phyloP scores from a whole-genome alignment of 2,797 vertebrate species.

The Diplodus sargus region DNA sequence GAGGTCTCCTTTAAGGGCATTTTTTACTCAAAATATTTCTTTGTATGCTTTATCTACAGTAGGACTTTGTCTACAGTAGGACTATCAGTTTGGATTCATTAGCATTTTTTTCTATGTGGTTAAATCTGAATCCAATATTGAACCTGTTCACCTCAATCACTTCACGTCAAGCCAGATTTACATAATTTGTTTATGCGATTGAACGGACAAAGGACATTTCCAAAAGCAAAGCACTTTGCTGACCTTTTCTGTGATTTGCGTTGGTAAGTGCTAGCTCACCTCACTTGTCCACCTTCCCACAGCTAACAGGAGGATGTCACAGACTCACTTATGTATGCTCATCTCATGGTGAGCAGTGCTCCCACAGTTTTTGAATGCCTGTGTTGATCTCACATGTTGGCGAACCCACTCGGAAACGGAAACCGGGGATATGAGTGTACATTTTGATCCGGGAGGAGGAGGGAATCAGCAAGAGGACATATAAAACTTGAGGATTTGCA shows the following conservation, averaged over 20 bases:
- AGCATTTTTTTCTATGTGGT: neutral
- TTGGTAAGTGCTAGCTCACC: slow-evolving; percentile 29
- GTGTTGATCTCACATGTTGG: slow-evolving; percentile 15
- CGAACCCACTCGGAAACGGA: slow-evolving; percentile 16
- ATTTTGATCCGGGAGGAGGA: slow-evolving; percentile 2
- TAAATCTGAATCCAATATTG: neutral
- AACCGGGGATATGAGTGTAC: neutral
- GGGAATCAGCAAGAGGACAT: slow-evolving; percentile 26
- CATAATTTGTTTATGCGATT: slow-evolving; percentile 22
- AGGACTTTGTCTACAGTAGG: neutral
- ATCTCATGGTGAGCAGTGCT: neutral
- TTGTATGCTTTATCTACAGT: neutral
- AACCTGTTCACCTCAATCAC: slow-evolving; percentile 5
- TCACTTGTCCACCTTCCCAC: slow-evolving; percentile 1
- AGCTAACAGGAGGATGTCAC: slow-evolving; percentile 16
- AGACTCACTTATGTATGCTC: slow-evolving; percentile 4
- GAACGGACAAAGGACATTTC: slow-evolving; percentile 8
- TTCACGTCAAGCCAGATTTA: neutral
- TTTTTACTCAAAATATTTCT: neutral
- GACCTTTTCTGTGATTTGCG: slow-evolving; percentile 48
- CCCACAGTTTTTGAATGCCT: slow-evolving; percentile 4
- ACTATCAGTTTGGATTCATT: neutral
- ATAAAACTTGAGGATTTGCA: slow-evolving; percentile 6
- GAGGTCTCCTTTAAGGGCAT: neutral
- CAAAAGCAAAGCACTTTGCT: slow-evolving; percentile 3